phyloP scores from a whole-genome alignment of 2,797 vertebrate genomes.

The Malurus leucopterus region DNA sequence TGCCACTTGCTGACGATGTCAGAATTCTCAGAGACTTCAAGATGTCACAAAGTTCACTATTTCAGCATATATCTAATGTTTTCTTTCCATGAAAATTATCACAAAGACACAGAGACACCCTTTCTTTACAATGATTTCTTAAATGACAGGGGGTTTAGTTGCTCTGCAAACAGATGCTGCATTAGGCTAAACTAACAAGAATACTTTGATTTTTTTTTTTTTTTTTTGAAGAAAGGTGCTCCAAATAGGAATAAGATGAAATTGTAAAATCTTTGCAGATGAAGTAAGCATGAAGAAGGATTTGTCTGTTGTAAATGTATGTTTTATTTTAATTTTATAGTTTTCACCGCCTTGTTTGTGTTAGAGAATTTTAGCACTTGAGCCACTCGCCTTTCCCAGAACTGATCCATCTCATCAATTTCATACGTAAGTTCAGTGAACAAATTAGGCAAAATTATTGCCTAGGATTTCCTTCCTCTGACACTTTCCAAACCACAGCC shows the following conservation, averaged over 20 bases:
- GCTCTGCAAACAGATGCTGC: neutral
- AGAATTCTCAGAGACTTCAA: conserved; percentile 55
- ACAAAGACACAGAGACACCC: neutral
- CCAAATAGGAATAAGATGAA: neutral
- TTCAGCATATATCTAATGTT: conserved; percentile 42
- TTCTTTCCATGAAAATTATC: conserved; percentile 37
- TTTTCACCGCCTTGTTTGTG: neutral
- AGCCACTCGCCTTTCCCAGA: neutral
- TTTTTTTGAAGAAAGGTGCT: neutral
- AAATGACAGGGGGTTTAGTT: neutral
- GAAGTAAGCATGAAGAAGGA: neutral
- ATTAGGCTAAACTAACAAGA: neutral
- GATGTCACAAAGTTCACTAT: conserved; percentile 46
- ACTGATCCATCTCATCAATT: neutral
- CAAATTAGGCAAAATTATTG: neutral
- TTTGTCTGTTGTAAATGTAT: neutral
- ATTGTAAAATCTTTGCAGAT: neutral
- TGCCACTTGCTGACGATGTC: conserved; percentile 62
- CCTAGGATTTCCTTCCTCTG: neutral
- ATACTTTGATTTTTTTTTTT: neutral
- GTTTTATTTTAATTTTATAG: neutral
- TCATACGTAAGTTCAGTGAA: neutral
- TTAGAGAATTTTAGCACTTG: neutral
- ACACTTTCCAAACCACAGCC: neutral
- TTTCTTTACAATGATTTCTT: neutral